phyloP scores from a whole-genome alignment of 2,113 vertebrate genomes.

The Leptobrachium leishanense region DNA sequence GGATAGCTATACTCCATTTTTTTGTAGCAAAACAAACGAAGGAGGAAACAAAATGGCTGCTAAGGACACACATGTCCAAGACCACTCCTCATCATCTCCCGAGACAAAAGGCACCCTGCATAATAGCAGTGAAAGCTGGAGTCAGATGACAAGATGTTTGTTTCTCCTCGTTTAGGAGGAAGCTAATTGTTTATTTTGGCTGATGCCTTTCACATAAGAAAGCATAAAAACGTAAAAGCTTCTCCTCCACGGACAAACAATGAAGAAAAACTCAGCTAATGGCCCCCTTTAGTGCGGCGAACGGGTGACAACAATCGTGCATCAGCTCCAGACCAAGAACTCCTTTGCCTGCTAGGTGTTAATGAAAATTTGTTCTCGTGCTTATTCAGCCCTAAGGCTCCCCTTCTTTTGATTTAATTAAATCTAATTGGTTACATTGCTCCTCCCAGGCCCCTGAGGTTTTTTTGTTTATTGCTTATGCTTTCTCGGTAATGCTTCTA shows the following conservation, averaged over 20 bases:
- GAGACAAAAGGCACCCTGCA: conserved; percentile 42
- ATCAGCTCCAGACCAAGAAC: conserved; percentile 69
- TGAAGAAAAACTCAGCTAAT: conserved; percentile 81
- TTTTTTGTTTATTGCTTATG: conserved; percentile 83
- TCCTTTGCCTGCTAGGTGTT: conserved; percentile 80
- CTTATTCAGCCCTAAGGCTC: conserved; percentile 78
- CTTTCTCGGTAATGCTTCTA: conserved; percentile 75
- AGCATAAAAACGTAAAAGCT: conserved; percentile 69
- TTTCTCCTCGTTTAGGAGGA: conserved; percentile 64
- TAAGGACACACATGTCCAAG: too few species aligned
- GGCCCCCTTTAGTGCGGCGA: conserved; percentile 77
- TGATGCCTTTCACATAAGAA: conserved; percentile 66
- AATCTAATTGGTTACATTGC: conserved; percentile 90
- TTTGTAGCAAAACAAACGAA: too few species aligned
- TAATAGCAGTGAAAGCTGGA: conserved; percentile 55
- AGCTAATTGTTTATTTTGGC: conserved; percentile 73
- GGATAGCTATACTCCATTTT: too few species aligned
- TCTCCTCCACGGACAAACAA: conserved; percentile 74
- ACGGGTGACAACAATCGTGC: conserved; percentile 74
- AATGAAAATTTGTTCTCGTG: conserved; percentile 82
- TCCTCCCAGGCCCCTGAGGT: conserved; percentile 80
- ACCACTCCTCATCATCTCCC: too few species aligned
- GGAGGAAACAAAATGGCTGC: too few species aligned
- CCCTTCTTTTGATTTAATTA: conserved; percentile 93
- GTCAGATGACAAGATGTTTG: conserved; percentile 62